Conservation (phyloP, 2,888 invertebrate species). For the Pachymerium ferrugineum region DNA sequence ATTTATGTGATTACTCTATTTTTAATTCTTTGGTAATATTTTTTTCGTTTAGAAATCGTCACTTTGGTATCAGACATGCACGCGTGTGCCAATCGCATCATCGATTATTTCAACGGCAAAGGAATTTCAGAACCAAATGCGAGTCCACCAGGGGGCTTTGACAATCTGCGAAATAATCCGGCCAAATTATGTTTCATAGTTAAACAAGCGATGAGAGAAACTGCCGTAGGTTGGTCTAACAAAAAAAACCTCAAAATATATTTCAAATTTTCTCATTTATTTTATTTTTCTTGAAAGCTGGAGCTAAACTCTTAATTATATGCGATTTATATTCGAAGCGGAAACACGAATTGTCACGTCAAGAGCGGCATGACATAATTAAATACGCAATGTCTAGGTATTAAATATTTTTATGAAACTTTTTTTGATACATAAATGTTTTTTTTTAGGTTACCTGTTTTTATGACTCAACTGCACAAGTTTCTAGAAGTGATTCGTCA, state of each 20-base stretch:
- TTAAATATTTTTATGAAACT: neutral
- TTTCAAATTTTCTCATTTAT: too few species aligned
- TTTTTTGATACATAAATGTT: neutral
- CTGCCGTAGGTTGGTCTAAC: slow-evolving; percentile 55
- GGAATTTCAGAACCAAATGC: slow-evolving; percentile 35
- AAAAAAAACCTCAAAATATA: neutral
- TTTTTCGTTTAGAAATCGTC: slow-evolving; percentile 56
- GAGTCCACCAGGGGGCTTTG: slow-evolving; percentile 44
- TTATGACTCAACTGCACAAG: slow-evolving; percentile 58
- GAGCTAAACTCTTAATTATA: slow-evolving; percentile 52
- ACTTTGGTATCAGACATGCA: slow-evolving; percentile 61
- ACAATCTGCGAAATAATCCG: slow-evolving; percentile 53
- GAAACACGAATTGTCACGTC: slow-evolving; percentile 57
- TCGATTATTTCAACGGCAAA: slow-evolving; percentile 54
- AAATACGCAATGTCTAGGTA: slow-evolving; percentile 58
- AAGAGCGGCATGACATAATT: slow-evolving; percentile 62
- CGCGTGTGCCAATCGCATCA: slow-evolving; percentile 57
- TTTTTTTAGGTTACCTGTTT: slow-evolving; percentile 56
- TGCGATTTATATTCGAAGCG: slow-evolving; percentile 62
- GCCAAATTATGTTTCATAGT: slow-evolving; percentile 58
- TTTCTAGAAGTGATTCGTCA: slow-evolving; percentile 57
- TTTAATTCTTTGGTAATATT: slow-evolving; percentile 24
- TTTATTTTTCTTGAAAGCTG: slow-evolving; percentile 43
- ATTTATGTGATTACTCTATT: slow-evolving; percentile 41
- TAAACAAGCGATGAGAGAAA: slow-evolving; percentile 59